These are phyloP conservation scores for Rhinogobio ventralis DNA, from an alignment of 2,797 vertebrate species.

Conservation along the genomic window DNA sequence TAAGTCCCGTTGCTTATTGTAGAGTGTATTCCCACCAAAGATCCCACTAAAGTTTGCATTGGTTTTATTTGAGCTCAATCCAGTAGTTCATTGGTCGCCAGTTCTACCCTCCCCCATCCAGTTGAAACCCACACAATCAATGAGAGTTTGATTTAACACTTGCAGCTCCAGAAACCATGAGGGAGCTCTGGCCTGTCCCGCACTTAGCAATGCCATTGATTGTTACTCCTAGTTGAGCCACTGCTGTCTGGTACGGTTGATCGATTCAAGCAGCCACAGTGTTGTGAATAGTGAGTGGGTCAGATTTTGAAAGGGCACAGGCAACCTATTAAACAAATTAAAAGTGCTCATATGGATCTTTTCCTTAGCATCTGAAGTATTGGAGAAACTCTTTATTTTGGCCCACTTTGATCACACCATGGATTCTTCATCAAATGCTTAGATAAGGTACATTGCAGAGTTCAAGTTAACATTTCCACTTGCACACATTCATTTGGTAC, in stretches of 20 bases:
- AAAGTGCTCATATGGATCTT: background rate
- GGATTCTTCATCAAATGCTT: slow-evolving; percentile 13
- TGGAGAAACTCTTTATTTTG: slow-evolving; percentile 10
- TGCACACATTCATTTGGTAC: slow-evolving; percentile 2
- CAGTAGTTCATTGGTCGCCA: slow-evolving; percentile 56
- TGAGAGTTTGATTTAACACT: slow-evolving; percentile 72
- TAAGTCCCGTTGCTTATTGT: slow-evolving; percentile 67
- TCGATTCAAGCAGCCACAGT: slow-evolving; percentile 35
- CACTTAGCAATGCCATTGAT: slow-evolving; percentile 42
- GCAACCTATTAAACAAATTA: slow-evolving; percentile 31
- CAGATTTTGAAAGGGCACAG: slow-evolving; percentile 25
- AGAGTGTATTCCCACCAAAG: slow-evolving; percentile 42
- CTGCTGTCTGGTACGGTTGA: slow-evolving; percentile 19
- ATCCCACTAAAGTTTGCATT: slow-evolving; percentile 61
- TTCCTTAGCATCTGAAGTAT: slow-evolving; percentile 11
- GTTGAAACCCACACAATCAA: slow-evolving; percentile 74
- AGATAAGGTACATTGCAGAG: background rate
- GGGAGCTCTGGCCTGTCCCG: slow-evolving; percentile 25
- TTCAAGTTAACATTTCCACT: slow-evolving; percentile 18
- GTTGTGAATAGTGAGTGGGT: background rate
- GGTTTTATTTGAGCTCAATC: slow-evolving; percentile 71
- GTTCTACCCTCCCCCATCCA: slow-evolving; percentile 55
- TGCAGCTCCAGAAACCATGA: slow-evolving; percentile 60
- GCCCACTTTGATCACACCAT: background rate
- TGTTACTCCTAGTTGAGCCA: slow-evolving; percentile 38